phyloP scores from a whole-genome alignment of 2,888 invertebrate genomes.

The Biston betularia region DNA sequence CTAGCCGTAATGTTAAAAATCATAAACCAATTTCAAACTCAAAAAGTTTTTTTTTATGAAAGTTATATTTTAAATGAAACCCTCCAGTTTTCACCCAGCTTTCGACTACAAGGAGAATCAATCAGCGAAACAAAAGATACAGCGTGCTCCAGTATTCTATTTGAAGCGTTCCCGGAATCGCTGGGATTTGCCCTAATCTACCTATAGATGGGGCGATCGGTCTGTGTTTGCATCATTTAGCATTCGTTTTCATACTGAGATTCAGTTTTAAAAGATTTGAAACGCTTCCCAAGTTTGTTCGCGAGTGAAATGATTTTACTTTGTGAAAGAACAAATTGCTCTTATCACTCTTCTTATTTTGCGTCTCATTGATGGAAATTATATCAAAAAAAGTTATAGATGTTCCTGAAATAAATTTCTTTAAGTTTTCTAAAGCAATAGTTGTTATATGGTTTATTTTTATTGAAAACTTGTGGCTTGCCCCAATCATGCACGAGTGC shows the following conservation, averaged over 20 bases:
- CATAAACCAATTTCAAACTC: neutral
- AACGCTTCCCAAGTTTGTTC: constrained; percentile 23
- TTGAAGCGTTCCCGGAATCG: constrained; percentile 38
- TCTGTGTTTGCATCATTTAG: constrained; percentile 40
- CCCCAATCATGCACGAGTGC: too few species aligned
- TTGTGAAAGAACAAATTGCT: constrained; percentile 3
- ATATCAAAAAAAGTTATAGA: neutral
- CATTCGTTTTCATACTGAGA: constrained; percentile 34
- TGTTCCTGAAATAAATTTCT: too few species aligned
- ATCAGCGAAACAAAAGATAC: constrained; percentile 39
- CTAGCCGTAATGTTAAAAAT: neutral
- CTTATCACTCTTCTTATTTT: constrained; percentile 9
- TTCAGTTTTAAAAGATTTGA: constrained; percentile 27
- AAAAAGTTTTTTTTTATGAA: neutral
- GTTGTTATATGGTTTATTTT: neutral
- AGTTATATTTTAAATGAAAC: constrained; percentile 13
- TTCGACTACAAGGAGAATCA: constrained; percentile 28
- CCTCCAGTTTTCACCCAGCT: constrained; percentile 10
- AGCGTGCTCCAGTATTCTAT: constrained; percentile 41
- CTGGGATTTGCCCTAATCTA: constrained; percentile 44
- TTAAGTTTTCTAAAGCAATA: neutral
- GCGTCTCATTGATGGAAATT: neutral
- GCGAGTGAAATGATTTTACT: constrained; percentile 16
- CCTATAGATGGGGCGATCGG: constrained; percentile 37
- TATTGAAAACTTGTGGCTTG: neutral